Percentiles rank a stretch among this genome's conserved stretches.
Evolutionary conservation across 2,888 invertebrate species (phyloP).

Genomic region (Periphyllus acericola): DNA sequence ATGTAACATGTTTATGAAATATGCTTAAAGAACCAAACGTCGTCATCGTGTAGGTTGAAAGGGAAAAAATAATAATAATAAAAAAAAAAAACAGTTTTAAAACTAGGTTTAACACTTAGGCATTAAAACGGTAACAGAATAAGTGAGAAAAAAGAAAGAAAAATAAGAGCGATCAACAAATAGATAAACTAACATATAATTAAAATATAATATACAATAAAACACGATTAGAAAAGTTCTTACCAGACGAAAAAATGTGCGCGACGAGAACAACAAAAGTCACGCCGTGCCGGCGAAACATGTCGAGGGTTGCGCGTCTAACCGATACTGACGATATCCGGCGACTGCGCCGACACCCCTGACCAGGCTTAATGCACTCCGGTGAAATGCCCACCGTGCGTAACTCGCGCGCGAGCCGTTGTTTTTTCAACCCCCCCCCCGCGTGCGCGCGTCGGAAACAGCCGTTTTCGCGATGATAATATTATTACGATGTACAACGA

Average conservation of each 20-base stretch:
- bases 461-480: background rate
- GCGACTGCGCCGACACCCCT: conserved; percentile 61
- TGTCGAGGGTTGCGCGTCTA: conserved; percentile 62
- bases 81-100: too few relatives aligned
- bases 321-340: conserved; percentile 61
- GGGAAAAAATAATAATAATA: too few relatives aligned
- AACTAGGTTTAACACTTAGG: too few relatives aligned
- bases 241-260: conserved; percentile 45
- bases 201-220: background rate
- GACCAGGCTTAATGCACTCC: conserved; percentile 56
- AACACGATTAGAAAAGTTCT: conserved; percentile 1
- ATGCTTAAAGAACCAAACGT: too few relatives aligned
- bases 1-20: too few relatives aligned
- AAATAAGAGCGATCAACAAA: background rate
- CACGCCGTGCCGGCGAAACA: conserved; percentile 48
- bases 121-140: too few relatives aligned
- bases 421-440: too few relatives aligned
- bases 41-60: too few relatives aligned
- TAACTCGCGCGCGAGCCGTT: background rate
- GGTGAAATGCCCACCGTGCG: conserved; percentile 13
- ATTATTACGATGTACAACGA: too few relatives aligned
- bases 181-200: background rate
- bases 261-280: conserved; percentile 28
- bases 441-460: background rate
- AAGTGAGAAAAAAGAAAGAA: too few relatives aligned